Conservation (phyloP, 1,140 invertebrate genomes). For the Lasioglossum baleicum region DNA sequence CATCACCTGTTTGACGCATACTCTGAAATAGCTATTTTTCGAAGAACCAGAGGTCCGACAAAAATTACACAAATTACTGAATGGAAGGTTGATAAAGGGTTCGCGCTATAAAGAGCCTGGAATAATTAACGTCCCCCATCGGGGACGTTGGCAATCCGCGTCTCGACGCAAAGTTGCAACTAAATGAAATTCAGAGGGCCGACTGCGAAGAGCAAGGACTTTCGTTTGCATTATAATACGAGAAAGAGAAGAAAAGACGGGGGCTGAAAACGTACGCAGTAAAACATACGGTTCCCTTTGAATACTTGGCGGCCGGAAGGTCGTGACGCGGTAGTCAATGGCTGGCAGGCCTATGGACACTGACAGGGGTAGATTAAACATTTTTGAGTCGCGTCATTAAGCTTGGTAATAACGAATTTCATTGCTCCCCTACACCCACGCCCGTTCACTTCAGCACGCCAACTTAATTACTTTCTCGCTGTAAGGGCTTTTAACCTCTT, state of each 20-base stretch:
- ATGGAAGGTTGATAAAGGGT: not conserved
- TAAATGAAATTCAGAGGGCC: not conserved
- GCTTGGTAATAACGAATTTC: slow-evolving; percentile 63
- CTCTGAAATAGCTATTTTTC: too few relatives aligned
- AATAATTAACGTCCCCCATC: not conserved
- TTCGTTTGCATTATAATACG: not conserved
- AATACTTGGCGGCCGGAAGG: slow-evolving; percentile 3
- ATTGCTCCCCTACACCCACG: slow-evolving; percentile 5
- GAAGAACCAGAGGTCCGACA: too few relatives aligned
- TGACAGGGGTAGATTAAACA: slow-evolving; percentile 58
- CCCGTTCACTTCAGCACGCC: not conserved
- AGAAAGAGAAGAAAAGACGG: slow-evolving; percentile 7
- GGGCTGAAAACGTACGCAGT: slow-evolving; percentile 14
- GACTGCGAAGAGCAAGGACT: not conserved
- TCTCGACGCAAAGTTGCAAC: not conserved
- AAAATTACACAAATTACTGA: too few relatives aligned
- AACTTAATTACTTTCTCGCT: slow-evolving; percentile 65
- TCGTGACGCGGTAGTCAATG: slow-evolving; percentile 33
- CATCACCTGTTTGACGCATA: too few relatives aligned
- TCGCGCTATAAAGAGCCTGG: too few relatives aligned
- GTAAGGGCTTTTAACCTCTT: slow-evolving; percentile 56
- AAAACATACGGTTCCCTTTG: slow-evolving; percentile 21
- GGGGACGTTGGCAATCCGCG: not conserved
- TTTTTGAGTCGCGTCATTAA: slow-evolving; percentile 61
- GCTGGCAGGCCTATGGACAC: slow-evolving; percentile 28